phyloP scores from a whole-genome alignment of 2,888 invertebrate species.

The Tromatobia lineatoria region DNA sequence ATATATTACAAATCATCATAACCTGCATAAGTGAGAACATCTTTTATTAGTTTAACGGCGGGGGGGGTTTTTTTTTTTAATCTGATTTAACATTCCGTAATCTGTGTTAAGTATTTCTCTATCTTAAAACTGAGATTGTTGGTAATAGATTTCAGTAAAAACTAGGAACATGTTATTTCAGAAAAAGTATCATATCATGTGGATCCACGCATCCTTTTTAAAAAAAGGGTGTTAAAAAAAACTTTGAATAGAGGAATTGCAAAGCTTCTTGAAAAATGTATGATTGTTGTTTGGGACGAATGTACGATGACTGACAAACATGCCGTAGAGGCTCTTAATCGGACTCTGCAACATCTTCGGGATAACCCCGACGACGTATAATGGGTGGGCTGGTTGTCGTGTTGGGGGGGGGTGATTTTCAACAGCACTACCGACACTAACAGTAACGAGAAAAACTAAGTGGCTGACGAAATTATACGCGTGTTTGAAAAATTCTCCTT shows the following conservation, averaged over 20 bases:
- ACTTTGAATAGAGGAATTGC: conserved; percentile 71
- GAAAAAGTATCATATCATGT: no score
- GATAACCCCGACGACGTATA: conserved; percentile 51
- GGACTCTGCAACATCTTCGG: conserved; percentile 73
- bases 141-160: no score
- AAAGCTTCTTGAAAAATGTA: conserved; percentile 75
- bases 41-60: not conserved
- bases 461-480: conserved; percentile 75
- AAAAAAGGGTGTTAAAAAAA: no score
- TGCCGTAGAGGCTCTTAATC: conserved; percentile 79
- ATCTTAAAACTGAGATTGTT: no score
- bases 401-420: conserved; percentile 75
- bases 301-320: conserved; percentile 82
- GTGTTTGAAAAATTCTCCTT: conserved; percentile 69
- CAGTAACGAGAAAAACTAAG: conserved; percentile 72
- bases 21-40: conserved; percentile 21
- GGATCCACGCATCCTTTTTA: no score
- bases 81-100: not conserved
- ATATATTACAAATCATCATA: conserved; percentile 9
- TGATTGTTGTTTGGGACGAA: conserved; percentile 84
- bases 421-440: conserved; percentile 72
- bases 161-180: no score
- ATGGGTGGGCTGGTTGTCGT: conserved; percentile 72
- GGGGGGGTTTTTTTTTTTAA: not conserved
- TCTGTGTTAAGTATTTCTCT: no score